phyloP scores from a whole-genome alignment of 2,113 vertebrate species.

The Gymnobelideus leadbeateri region DNA sequence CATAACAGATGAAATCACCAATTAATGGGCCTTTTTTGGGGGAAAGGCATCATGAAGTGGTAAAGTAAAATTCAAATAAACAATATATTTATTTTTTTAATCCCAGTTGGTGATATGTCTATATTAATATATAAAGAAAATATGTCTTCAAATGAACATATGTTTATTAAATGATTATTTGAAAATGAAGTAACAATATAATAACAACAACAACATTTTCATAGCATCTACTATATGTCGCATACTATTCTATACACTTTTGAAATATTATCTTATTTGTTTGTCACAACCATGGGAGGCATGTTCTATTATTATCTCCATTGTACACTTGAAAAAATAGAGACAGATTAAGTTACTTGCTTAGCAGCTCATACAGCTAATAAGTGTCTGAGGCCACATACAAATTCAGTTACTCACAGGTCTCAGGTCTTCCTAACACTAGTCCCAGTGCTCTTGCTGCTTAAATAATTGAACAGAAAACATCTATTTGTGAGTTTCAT shows the following conservation, averaged over 20 bases:
- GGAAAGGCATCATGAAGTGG: neutral
- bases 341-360: too few species aligned
- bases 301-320: too few species aligned
- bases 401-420: too few species aligned
- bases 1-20: neutral
- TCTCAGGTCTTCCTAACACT: too few species aligned
- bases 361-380: too few species aligned
- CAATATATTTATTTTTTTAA: neutral
- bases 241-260: neutral
- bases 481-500: too few species aligned
- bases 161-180: neutral
- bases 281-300: too few species aligned
- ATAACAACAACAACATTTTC: neutral
- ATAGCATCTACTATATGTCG: neutral
- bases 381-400: too few species aligned
- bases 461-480: too few species aligned
- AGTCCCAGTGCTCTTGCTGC: too few species aligned
- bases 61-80: neutral
- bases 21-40: neutral
- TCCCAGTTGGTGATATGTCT: neutral
- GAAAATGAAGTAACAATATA: neutral
- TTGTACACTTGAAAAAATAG: too few species aligned
- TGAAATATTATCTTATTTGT: neutral
- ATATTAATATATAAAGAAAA: neutral
- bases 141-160: neutral